These are phyloP conservation scores for Coccyzus lansbergi DNA, from an alignment of 2,797 vertebrate species.

Conservation along the genomic window DNA sequence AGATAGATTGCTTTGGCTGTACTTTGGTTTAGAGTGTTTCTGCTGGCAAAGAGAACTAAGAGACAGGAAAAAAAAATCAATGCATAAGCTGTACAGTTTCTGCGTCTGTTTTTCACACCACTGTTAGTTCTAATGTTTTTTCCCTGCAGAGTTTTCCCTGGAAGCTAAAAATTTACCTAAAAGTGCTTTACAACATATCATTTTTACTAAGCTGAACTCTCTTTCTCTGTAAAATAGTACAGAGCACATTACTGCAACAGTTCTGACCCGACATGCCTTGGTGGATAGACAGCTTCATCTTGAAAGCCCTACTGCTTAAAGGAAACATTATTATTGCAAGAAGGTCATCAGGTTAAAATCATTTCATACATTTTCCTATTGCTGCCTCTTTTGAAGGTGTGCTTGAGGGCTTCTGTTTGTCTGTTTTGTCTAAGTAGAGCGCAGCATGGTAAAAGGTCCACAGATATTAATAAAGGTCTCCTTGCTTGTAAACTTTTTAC, in stretches of 20 bases:
- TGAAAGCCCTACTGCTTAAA: neutral
- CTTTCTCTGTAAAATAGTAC: constrained; percentile 5
- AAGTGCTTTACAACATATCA: constrained; percentile 33
- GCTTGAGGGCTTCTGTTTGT: neutral
- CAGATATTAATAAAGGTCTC: neutral
- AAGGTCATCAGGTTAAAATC: neutral
- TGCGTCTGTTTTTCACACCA: constrained; percentile 59
- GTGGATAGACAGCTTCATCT: neutral
- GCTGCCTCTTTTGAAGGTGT: neutral
- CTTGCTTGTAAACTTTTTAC: neutral
- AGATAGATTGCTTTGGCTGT: constrained; percentile 18
- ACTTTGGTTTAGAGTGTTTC: constrained; percentile 29
- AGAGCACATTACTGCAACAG: neutral
- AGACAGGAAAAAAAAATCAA: constrained; percentile 24
- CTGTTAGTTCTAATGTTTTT: constrained; percentile 52
- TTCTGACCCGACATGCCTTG: neutral
- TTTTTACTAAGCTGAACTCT: constrained; percentile 37
- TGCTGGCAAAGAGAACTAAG: constrained; percentile 34
- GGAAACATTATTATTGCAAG: neutral
- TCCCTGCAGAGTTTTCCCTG: constrained; percentile 22
- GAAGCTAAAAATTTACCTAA: constrained; percentile 55
- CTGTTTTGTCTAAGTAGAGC: neutral
- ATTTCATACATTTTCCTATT: neutral
- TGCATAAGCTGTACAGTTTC: constrained; percentile 12
- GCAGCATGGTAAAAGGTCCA: neutral